A percentile compares a stretch with the other conserved stretches of the same genome.
These are phyloP conservation scores for Eucidaris tribuloides DNA, from an alignment of 35 echinoderm and acorn worm species.

Conservation along the genomic window DNA sequence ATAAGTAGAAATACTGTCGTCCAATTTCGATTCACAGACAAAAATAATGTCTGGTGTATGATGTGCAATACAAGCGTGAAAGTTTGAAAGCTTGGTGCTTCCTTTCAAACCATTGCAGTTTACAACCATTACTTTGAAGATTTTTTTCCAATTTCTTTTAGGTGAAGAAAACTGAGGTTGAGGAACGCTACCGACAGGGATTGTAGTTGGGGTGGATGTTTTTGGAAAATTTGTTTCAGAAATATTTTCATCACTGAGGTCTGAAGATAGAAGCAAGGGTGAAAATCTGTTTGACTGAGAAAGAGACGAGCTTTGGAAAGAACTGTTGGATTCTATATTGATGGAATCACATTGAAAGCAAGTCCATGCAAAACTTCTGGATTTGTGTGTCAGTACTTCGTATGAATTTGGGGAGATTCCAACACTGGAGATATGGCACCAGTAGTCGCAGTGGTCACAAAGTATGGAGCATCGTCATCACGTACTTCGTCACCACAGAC, in stretches of 20 bases:
- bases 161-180: not conserved
- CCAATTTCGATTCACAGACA: not conserved
- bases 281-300: not conserved
- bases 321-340: not conserved
- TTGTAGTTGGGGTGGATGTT: no score
- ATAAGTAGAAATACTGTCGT: not conserved
- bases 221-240: no score
- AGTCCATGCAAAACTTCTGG: conserved; percentile 12
- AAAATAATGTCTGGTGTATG: not conserved
- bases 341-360: conserved; percentile 1
- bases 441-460: conserved; percentile 14
- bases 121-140: not conserved
- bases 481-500: not conserved
- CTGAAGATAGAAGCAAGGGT: not conserved
- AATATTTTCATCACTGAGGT: not conserved
- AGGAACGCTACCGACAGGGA: no score
- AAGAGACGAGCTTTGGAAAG: not conserved
- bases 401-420: not conserved
- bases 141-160: not conserved
- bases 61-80: not conserved
- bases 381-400: not conserved
- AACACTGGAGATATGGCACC: conserved; percentile 1
- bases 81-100: not conserved
- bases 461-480: not conserved
- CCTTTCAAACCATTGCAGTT: conserved; percentile 7